Base-by-base conservation (phyloP, 2,113 vertebrate species). In the Oxyruncus cristatus region DNA sequence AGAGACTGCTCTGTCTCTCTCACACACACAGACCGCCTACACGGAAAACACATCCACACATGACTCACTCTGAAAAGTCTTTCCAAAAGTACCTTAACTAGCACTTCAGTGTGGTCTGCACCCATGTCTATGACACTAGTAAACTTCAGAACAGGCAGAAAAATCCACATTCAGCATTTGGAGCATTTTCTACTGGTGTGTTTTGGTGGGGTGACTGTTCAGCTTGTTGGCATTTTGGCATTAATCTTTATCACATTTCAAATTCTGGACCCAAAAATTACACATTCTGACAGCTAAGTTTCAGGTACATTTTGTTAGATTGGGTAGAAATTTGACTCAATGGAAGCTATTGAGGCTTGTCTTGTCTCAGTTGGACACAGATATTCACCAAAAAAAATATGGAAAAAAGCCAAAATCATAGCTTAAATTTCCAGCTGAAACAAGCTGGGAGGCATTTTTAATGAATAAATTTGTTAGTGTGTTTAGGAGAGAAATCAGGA, bases 381-480 rank as follows among this genome's bases (percentile, higher is more conserved):
- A 22, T 35, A 46, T 61, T 75, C 50, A n/a, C 46, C 26, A 72
- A 82, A 89, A 88, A 91, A 88, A 91, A 88, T 63, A 73, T 4
- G 24, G 74, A 33, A 73, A 76, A 80, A 67, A 3, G 3, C 11
- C 53, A 83, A 33, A 4, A 55, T 24, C 26, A 11, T 27, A 52
- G 58, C 65, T 46, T 53, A 35, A 95, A 83, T 10, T 96, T 93
- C 76, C 85, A 94, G 91, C 14, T 90, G 76, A 97, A 98, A 94
- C 86, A 95, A 93, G 56, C 68, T 96, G 85, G 93, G 84, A 96
- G 90, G 68, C 86, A 88, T 95, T 97, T 94, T 83, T 95, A 95
- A 96, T 78, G 32, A 96, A 92, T 94, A 92, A 74, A 37, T 94
- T 97, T 80, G 33, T 59, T 92, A 92, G 28, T 59, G 41, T 92